Percentiles rank a stretch among this genome's conserved stretches.
Evolutionary conservation across 2,113 vertebrate genomes (phyloP).

Genomic region (Brachyistius frenatus): DNA sequence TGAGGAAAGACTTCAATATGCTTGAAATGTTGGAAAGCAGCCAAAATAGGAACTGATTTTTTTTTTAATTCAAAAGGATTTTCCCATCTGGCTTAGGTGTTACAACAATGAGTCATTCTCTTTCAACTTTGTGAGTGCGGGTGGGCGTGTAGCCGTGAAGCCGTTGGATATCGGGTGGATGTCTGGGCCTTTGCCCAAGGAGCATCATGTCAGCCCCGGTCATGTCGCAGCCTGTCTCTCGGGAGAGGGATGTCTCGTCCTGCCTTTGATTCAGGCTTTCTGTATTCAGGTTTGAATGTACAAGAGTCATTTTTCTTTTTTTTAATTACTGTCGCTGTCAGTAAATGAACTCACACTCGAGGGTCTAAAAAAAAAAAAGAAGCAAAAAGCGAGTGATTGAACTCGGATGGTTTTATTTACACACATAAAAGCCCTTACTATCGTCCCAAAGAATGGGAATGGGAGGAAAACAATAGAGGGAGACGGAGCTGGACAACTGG

Average conservation of each 20-base stretch:
- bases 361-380: neutral
- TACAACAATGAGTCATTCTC: conserved; percentile 35
- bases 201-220: conserved; percentile 34
- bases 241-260: conserved; percentile 10
- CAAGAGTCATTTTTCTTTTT: neutral
- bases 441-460: neutral
- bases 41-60: neutral
- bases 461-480: neutral
- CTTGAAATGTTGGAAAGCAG: neutral
- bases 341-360: neutral
- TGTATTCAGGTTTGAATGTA: neutral
- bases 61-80: neutral
- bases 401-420: conserved; percentile 55
- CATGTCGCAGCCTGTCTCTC: conserved; percentile 66
- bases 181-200: conserved; percentile 38
- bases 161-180: conserved; percentile 15
- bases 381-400: neutral
- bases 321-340: neutral
- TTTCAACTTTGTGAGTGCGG: neutral
- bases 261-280: conserved; percentile 29
- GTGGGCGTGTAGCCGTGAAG: neutral
- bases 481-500: neutral
- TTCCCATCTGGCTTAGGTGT: conserved; percentile 14
- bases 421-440: neutral
- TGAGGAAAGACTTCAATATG: neutral